A percentile compares a stretch with the other conserved stretches of the same genome.
Conservation (phyloP, 2,797 vertebrate genomes). For the Peromyscus aztecus region DNA sequence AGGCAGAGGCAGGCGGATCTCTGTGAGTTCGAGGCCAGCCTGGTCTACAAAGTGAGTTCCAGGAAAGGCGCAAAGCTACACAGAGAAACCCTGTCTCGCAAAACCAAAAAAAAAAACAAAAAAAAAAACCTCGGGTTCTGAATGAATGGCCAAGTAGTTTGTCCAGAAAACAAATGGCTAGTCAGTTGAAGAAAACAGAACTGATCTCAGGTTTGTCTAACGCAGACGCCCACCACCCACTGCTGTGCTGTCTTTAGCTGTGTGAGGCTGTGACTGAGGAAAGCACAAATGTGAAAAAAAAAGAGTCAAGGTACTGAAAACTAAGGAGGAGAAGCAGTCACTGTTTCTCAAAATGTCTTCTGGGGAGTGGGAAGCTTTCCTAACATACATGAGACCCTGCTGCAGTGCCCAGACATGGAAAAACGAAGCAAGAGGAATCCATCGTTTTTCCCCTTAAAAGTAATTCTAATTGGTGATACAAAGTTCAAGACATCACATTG, state of each 20-base stretch:
- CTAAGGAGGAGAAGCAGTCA: background rate
- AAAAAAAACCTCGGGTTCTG: background rate
- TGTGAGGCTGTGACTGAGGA: background rate
- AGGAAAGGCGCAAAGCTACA: too few species aligned
- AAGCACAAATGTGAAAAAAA: background rate
- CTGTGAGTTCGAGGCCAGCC: too few species aligned
- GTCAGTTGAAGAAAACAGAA: background rate
- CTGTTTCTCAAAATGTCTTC: background rate
- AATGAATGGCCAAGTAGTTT: background rate
- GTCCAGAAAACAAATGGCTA: background rate
- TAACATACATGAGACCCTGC: background rate
- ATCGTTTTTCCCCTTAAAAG: slow-evolving; percentile 7
- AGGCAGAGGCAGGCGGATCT: too few species aligned
- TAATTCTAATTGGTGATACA: slow-evolving; percentile 2
- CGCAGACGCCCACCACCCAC: background rate
- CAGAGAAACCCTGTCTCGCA: too few species aligned
- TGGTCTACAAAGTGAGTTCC: too few species aligned
- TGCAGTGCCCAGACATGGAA: background rate
- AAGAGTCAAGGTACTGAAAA: background rate
- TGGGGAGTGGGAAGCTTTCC: background rate
- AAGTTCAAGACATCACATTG: background rate
- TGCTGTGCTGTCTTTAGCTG: background rate
- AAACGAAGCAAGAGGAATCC: background rate
- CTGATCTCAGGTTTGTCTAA: background rate
- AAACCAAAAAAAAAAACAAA: too few species aligned